phyloP scores from a whole-genome alignment of 2,888 invertebrate species.

The Patella ulyssiponensis region DNA sequence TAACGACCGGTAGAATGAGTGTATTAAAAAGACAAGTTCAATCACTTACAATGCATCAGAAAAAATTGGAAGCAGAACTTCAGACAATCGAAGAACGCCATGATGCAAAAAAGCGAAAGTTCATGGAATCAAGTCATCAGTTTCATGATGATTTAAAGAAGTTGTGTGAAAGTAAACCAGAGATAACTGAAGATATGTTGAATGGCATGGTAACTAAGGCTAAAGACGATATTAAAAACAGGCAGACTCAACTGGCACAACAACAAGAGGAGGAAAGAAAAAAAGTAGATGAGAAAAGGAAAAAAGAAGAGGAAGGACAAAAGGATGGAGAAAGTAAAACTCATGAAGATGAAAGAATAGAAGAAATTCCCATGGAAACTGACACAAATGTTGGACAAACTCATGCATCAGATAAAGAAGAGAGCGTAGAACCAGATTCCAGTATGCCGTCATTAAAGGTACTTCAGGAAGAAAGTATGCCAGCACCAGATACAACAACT shows the following conservation, averaged over 20 bases:
- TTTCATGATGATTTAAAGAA: slow-evolving; percentile 92
- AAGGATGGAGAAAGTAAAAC: too few species aligned
- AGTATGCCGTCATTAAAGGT: too few species aligned
- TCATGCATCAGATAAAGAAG: too few species aligned
- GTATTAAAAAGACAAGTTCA: slow-evolving; percentile 94
- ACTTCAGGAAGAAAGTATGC: too few species aligned
- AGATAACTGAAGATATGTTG: slow-evolving; percentile 85
- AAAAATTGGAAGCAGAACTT: slow-evolving; percentile 93
- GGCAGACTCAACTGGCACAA: slow-evolving; percentile 57
- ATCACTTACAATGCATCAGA: slow-evolving; percentile 93
- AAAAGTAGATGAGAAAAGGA: slow-evolving; percentile 34
- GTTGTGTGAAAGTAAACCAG: slow-evolving; percentile 69
- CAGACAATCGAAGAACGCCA: slow-evolving; percentile 98
- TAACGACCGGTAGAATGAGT: slow-evolving; percentile 84
- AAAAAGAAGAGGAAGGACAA: slow-evolving; percentile 17
- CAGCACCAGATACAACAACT: too few species aligned
- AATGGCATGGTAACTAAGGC: slow-evolving; percentile 86
- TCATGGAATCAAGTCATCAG: slow-evolving; percentile 91
- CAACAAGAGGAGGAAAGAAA: slow-evolving; percentile 56
- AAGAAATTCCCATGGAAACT: too few species aligned
- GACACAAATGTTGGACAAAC: too few species aligned
- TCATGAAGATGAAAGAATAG: too few species aligned
- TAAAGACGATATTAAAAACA: slow-evolving; percentile 66
- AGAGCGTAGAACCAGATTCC: too few species aligned
- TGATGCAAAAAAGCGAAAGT: slow-evolving; percentile 93